These are phyloP conservation scores for Vombatus ursinus DNA, from an alignment of 2,113 vertebrate genomes.

Conservation along the genomic window DNA sequence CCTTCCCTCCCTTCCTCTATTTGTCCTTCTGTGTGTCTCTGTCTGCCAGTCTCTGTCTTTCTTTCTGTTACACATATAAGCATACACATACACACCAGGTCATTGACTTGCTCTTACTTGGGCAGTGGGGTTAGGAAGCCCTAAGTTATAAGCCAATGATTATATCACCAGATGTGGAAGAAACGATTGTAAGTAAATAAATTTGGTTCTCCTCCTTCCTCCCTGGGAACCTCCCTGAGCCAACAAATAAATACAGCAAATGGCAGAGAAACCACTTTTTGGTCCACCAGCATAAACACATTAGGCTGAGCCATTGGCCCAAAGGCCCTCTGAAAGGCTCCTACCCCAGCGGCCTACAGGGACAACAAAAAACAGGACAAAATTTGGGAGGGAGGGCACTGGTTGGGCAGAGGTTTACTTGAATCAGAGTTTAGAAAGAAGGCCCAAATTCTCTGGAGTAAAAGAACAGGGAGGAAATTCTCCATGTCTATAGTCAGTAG, in stretches of 20 bases:
- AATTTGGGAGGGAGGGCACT: background rate
- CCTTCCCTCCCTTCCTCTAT: background rate
- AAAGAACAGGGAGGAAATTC: background rate
- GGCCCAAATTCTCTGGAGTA: background rate
- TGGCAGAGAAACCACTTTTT: constrained; percentile 20
- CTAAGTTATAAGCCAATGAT: constrained; percentile 53
- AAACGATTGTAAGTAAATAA: constrained; percentile 66
- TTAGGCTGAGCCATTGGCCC: background rate
- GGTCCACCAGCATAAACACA: background rate
- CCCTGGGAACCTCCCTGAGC: constrained; percentile 41
- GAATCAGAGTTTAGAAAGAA: background rate
- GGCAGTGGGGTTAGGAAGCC: constrained; percentile 39
- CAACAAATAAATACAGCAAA: constrained; percentile 57
- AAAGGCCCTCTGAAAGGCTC: background rate
- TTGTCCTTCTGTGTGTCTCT: background rate
- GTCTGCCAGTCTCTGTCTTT: background rate
- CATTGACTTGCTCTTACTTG: constrained; percentile 26
- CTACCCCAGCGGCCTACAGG: background rate
- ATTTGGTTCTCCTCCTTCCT: constrained; percentile 39
- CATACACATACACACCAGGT: background rate
- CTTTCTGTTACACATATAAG: background rate
- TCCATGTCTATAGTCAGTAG: background rate
- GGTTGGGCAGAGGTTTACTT: background rate
- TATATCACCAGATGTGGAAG: constrained; percentile 68
- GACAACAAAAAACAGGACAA: background rate